A percentile compares a stretch with the other conserved stretches of the same genome.
phyloP scores from a whole-genome alignment of 2,113 vertebrate genomes.

The Meles meles region DNA sequence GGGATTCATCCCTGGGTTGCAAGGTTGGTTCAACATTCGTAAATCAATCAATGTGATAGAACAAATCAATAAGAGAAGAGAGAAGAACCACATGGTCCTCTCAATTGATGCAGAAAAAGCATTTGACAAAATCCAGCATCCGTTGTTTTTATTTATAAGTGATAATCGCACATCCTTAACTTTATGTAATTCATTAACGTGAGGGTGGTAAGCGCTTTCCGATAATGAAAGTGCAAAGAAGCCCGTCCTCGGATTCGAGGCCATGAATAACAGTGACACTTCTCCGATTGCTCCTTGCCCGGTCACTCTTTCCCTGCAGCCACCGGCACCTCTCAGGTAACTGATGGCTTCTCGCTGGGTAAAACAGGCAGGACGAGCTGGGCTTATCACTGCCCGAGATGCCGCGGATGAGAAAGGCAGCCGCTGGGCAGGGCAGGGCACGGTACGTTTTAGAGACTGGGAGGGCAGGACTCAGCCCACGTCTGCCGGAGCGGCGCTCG shows the following conservation, averaged over 20 bases:
- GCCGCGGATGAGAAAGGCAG: background rate
- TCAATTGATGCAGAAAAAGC: no score
- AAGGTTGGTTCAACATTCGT: no score
- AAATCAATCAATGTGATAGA: no score
- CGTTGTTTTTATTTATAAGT: constrained; percentile 55
- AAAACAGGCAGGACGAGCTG: constrained; percentile 58
- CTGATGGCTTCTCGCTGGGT: constrained; percentile 60
- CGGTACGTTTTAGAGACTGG: fast-evolving
- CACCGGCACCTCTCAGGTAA: constrained; percentile 59
- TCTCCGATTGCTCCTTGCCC: constrained; percentile 65
- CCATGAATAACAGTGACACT: constrained; percentile 79
- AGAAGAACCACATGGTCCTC: no score
- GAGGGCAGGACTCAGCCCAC: fast-evolving
- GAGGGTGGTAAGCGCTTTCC: constrained; percentile 51
- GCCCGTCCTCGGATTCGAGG: constrained; percentile 49
- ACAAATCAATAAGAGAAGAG: no score
- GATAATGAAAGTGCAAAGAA: constrained; percentile 78
- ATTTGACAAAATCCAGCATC: no score
- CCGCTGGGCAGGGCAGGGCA: background rate
- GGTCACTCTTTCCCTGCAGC: constrained; percentile 66
- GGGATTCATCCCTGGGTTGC: no score
- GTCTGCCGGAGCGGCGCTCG: fast-evolving
- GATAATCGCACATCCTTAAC: background rate
- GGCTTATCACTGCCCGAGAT: constrained; percentile 40
- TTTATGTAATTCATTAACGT: constrained; percentile 51